phyloP scores from a whole-genome alignment of 2,113 vertebrate genomes.

The Zapornia atra region DNA sequence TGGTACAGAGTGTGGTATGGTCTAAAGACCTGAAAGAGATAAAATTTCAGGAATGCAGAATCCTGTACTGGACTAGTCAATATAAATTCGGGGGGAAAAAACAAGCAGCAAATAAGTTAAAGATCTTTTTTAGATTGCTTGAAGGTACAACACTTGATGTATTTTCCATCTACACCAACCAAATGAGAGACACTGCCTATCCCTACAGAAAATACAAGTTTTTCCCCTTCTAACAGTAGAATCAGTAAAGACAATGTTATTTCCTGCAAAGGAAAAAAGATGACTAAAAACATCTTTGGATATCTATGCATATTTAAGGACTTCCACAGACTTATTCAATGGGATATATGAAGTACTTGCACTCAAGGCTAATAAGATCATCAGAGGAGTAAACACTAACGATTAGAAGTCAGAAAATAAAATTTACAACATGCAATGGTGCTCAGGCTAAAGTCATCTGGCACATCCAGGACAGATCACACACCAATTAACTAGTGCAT shows the following conservation, averaged over 20 bases:
- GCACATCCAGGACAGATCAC: constrained; percentile 15
- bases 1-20: fast-evolving
- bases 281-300: neutral
- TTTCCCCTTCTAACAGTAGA: neutral
- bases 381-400: constrained; percentile 21
- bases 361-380: constrained; percentile 32
- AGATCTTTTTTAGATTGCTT: neutral
- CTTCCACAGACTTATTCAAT: neutral
- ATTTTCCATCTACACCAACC: neutral
- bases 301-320: neutral
- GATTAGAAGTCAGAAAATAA: constrained; percentile 24
- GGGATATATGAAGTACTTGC: neutral
- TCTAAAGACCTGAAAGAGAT: neutral
- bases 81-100: fast-evolving
- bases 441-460: neutral
- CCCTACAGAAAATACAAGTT: neutral
- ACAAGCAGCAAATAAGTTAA: neutral
- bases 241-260: neutral
- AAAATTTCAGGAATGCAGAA: neutral
- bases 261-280: neutral
- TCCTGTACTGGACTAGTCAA: neutral
- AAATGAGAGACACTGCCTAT: fast-evolving
- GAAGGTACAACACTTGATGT: neutral
- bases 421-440: neutral
- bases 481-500: constrained; percentile 3